Evolutionary conservation across 2,888 invertebrate species (phyloP), one percentile per base, ranked within the genome.

Genomic region (Rhingia campestris): DNA sequence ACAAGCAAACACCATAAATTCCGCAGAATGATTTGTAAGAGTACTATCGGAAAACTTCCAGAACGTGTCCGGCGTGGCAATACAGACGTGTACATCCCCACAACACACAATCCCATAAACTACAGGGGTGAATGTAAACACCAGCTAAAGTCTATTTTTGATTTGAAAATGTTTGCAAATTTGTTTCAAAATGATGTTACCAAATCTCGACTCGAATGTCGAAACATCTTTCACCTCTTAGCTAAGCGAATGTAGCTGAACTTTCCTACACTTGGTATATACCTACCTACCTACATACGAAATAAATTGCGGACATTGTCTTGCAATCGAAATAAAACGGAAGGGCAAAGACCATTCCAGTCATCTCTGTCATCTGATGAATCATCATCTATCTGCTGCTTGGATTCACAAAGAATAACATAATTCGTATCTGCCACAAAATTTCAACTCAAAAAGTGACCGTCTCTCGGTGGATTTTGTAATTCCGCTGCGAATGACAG

Each of bases 271-370:
- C 1, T 22, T 2, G 22, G 22, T 22, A 22, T 22, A 22, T 22
- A 22, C 22, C 22, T 2, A 22, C 22, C 22, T 22, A 22, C 22
- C 22, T 22, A 22, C 22, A 2, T 22, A 22, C 22, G 22, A 22
- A 22, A 22, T 22, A 22, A 22, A n/a, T 54, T 22, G 30, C 35
- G 33, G 5, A 33, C 30, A 6, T n/a, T 58, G n/a, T 54, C n/a
- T 37, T 61, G 37, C 54, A 56, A 14, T 12, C 53, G 4, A 67
- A 67, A 45, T 45, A 10, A 35, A 67, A 53, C 53, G 53, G 67
- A 76, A 61, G 75, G 45, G 67, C 56, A 67, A 47, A 59, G 70
- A 66, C 51, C 58, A 72, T 54, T 47, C 58, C 9, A 66, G 53
- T 66, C 49, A 73, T 79, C 37, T 77, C 35, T 39, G 30, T 41